phyloP scores from a whole-genome alignment of 2,888 invertebrate genomes.

The Tryphoninae sp. region DNA sequence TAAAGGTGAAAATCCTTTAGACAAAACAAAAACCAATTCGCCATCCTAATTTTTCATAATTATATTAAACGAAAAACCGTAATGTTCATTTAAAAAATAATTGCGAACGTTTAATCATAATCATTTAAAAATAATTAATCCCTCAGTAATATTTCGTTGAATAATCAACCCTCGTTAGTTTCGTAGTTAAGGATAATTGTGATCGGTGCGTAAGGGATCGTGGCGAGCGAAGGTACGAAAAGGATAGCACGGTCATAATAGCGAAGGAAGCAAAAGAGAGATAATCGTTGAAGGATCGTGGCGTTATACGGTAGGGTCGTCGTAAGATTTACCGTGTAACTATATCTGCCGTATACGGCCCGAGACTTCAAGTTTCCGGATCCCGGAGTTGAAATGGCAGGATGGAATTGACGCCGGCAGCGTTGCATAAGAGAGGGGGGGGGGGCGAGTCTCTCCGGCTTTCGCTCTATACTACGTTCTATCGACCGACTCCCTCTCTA shows the following conservation, averaged over 20 bases:
- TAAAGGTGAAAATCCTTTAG: too few species aligned
- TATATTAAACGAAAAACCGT: too few species aligned
- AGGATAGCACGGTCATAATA: background rate
- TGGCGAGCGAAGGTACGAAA: background rate
- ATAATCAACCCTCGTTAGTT: too few species aligned
- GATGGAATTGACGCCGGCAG: slow-evolving; percentile 66
- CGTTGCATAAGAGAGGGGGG: slow-evolving; percentile 66
- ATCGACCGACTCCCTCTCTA: slow-evolving; percentile 75
- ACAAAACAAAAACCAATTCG: too few species aligned
- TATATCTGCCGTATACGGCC: slow-evolving; percentile 1
- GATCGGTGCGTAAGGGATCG: too few species aligned
- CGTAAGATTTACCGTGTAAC: background rate
- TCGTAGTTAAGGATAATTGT: too few species aligned
- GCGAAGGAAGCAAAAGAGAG: slow-evolving; percentile 1
- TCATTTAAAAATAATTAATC: too few species aligned
- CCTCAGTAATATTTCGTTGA: too few species aligned
- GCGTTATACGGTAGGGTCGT: background rate
- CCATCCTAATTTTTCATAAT: too few species aligned
- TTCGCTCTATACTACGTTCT: slow-evolving; percentile 60
- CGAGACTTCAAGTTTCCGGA: slow-evolving; percentile 54
- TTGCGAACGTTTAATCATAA: too few species aligned
- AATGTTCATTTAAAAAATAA: too few species aligned
- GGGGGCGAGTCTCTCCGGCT: slow-evolving; percentile 9
- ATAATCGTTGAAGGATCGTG: background rate
- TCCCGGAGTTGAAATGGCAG: slow-evolving; percentile 63